phyloP scores from a whole-genome alignment of 1,140 invertebrate species.

The Calliopsis andreniformis region DNA sequence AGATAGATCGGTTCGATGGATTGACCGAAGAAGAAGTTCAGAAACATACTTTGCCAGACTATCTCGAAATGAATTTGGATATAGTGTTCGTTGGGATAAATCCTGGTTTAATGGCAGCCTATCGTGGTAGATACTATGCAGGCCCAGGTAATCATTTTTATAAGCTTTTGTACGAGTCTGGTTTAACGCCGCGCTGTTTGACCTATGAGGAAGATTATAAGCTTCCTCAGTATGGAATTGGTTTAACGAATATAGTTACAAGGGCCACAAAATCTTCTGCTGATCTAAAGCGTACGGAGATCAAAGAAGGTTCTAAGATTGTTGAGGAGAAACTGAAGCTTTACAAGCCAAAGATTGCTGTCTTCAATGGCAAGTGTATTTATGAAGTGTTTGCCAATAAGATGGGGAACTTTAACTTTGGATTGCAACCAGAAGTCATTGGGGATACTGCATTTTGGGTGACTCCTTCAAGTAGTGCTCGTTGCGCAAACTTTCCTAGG shows the following conservation, averaged over 20 bases:
- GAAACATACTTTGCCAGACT: slow-evolving; percentile 73
- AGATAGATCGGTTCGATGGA: slow-evolving; percentile 73
- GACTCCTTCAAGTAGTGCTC: slow-evolving; percentile 78
- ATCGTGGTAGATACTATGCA: slow-evolving; percentile 78
- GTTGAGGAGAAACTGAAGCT: slow-evolving; percentile 72
- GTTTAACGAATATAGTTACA: slow-evolving; percentile 77
- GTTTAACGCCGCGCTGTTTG: slow-evolving; percentile 67
- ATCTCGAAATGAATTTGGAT: slow-evolving; percentile 72
- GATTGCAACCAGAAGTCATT: slow-evolving; percentile 72
- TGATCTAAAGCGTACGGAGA: slow-evolving; percentile 74
- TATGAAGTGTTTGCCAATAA: slow-evolving; percentile 75
- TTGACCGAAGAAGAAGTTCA: slow-evolving; percentile 75
- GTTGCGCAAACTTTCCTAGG: slow-evolving; percentile 78
- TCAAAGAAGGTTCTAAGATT: slow-evolving; percentile 72
- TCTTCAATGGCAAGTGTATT: slow-evolving; percentile 80
- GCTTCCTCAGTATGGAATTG: slow-evolving; percentile 73
- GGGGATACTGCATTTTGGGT: slow-evolving; percentile 77
- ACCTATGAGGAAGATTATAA: slow-evolving; percentile 75
- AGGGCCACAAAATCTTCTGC: slow-evolving; percentile 77
- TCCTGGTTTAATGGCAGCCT: slow-evolving; percentile 77
- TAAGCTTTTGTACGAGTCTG: slow-evolving; percentile 75
- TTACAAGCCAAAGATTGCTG: slow-evolving; percentile 76
- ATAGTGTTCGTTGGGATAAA: slow-evolving; percentile 79
- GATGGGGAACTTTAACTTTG: slow-evolving; percentile 73
- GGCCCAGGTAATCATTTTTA: slow-evolving; percentile 80